Evolutionary conservation across 2,888 invertebrate genomes (phyloP), one percentile per base, ranked within the genome.

Genomic region (Dermolepida albohirtum): DNA sequence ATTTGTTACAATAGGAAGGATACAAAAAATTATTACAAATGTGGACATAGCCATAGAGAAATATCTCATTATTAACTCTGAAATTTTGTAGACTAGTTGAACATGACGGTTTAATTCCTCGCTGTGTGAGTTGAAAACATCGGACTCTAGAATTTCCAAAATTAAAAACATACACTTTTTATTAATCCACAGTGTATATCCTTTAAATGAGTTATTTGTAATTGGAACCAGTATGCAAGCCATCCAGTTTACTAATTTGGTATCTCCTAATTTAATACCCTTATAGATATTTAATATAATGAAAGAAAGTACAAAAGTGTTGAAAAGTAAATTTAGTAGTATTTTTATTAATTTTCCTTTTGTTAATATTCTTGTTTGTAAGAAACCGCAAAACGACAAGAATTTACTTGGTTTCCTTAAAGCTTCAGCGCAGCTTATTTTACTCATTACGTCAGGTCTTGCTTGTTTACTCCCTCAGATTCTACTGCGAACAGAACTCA

Each of bases 31-130:
- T 17, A 41, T 12, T 11, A 69, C 10, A 1, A 52, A 44, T 27
- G 49, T 10, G 0, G 17, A 22, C n/a, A 39, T 22, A 14, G 44
- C 41, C 2, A 39, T 5, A n/a, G n/a, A 22, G 34, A 52, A 65
- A n/a, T 39, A 43, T 16, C 16, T 65, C 10, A 59, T 11, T 11
- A 65, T 41, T n/a, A 50, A 11, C 6, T 49, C 40, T 5, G 64
- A 43, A n/a, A 34, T 47, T 14, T 41, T 47, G 12, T 17, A 17
- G 2, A 51, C 41, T 16, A 47, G 5, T 22, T 14, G 57, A 5
- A 68, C 39, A 12, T 63, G 40, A 49, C 52, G n/a, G 6, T 69
- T 66, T 34, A 66, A 29, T 29, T 43, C 34, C n/a, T 66, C 40
- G 7, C 29, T n/a, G 43, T 52, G 63, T 5, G 59, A 41, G 27